Percentiles rank a stretch among this genome's conserved stretches.
Conservation (phyloP, 2,888 invertebrate genomes). For the Disparrhopalites patrizii region DNA sequence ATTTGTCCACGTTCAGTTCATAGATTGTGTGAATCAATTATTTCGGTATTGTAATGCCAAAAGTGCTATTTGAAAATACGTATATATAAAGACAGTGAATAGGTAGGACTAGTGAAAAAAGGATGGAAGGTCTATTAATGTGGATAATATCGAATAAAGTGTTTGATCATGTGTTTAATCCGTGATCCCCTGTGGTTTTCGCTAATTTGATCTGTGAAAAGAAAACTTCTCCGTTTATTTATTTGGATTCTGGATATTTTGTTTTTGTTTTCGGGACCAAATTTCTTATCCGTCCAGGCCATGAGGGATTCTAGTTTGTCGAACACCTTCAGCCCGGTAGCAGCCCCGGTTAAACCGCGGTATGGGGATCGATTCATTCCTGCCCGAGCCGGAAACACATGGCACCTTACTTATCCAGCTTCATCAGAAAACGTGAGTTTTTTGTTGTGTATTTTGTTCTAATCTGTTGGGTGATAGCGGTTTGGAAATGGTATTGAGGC, state of each 20-base stretch:
- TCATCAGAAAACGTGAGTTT: conserved; percentile 52
- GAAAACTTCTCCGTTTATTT: too few species aligned
- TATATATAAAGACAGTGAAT: not conserved
- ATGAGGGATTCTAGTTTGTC: conserved; percentile 12
- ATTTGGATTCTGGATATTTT: not conserved
- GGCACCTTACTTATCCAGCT: conserved; percentile 70
- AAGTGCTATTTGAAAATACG: not conserved
- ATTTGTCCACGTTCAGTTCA: too few species aligned
- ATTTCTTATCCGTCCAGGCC: not conserved
- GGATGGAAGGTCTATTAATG: too few species aligned
- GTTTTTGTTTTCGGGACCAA: not conserved
- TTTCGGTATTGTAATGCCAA: too few species aligned
- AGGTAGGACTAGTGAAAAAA: too few species aligned
- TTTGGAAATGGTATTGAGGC: too few species aligned
- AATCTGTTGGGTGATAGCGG: not conserved
- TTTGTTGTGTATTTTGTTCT: not conserved
- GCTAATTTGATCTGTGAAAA: too few species aligned
- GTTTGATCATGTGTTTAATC: too few species aligned
- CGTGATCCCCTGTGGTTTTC: not conserved
- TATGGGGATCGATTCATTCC: conserved; percentile 83
- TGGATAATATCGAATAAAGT: too few species aligned
- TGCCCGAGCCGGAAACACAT: conserved; percentile 80
- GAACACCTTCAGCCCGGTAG: conserved; percentile 50
- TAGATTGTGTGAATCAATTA: too few species aligned
- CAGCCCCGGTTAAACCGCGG: conserved; percentile 53